Conservation (phyloP, 2,113 vertebrate species). For the Platysteira castanea region DNA sequence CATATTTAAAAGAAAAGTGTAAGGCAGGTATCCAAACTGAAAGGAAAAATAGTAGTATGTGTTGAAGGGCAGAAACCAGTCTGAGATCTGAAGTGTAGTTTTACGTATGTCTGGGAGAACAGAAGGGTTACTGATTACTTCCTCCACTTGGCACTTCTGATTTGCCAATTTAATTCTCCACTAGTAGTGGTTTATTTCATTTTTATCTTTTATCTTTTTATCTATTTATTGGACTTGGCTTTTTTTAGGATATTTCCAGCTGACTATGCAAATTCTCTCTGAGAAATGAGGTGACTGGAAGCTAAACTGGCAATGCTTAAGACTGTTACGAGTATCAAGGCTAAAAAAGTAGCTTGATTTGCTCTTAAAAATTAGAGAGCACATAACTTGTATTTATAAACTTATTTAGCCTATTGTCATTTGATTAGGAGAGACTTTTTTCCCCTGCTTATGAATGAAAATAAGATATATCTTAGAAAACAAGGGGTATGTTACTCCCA, state of each 20-base stretch:
- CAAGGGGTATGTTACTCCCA: rapidly evolving
- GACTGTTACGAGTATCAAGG: not conserved
- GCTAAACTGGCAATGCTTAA: not conserved
- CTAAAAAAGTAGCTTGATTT: not conserved
- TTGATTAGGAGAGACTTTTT: not conserved
- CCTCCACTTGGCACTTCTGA: not conserved
- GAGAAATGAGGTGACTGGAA: not conserved
- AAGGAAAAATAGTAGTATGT: not conserved
- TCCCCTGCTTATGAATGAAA: not conserved
- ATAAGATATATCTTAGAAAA: not conserved
- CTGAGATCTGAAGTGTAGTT: not conserved
- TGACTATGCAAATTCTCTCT: not conserved
- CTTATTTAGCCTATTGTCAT: not conserved
- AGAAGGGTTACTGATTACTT: not conserved
- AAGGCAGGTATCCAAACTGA: not conserved
- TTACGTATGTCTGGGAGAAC: not conserved
- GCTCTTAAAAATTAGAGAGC: not conserved
- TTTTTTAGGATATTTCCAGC: not conserved
- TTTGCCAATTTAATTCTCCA: not conserved
- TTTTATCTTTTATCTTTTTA: not conserved
- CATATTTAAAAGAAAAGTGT: not conserved
- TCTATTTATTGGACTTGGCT: not conserved
- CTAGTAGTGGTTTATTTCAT: not conserved
- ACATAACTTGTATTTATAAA: not conserved
- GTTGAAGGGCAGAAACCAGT: not conserved